Evolutionary conservation across 2,888 invertebrate species (phyloP), one percentile per base, ranked within the genome.

Genomic region (Reticulitermes lucifugus): DNA sequence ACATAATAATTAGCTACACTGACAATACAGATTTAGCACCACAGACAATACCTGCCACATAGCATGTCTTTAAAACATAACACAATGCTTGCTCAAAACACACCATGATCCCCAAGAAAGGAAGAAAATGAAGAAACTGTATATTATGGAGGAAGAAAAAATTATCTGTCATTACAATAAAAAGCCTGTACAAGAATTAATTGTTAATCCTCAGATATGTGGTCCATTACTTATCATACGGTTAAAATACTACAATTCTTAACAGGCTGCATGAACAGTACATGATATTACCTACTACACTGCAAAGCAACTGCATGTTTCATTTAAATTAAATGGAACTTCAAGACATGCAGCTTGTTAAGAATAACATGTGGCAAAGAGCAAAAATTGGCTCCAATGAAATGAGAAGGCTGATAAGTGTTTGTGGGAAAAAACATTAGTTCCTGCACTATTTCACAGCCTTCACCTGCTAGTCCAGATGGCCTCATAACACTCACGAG

Each of bases 1-100:
- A 81, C 71, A 84, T 65, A 79, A 59, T 84, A 60, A 85, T 75
- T 79, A 81, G 75, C 55, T 59, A 85, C 65, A 84, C 55, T 65
- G 79, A 80, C 84, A 84, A 84, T 77, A 81, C 70, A 84, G 59
- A 80, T 70, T 46, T 85, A 85, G 85, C 85, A 85, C 85, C 85
- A 85, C 60, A 85, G 79, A 84, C 75, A 75, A 29, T 77, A 85
- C 59, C 75, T 81, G 79, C 41, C 82, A 41, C 55, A 41, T 81
- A 51, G 51, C 25, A 51, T 82, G 51, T 79, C 81, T 75, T 82
- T 73, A 46, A 82, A 75, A 77, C 73, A 82, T 75, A 82, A 29
- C 43, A 43, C 59, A 84, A 84, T 84, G 79, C 84, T 84, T 84
- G 46, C 35, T 75, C 41, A 84, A 77, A 59, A 83, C 71, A 46